Conservation (phyloP, 2,113 vertebrate genomes). For the Archilochus colubris region DNA sequence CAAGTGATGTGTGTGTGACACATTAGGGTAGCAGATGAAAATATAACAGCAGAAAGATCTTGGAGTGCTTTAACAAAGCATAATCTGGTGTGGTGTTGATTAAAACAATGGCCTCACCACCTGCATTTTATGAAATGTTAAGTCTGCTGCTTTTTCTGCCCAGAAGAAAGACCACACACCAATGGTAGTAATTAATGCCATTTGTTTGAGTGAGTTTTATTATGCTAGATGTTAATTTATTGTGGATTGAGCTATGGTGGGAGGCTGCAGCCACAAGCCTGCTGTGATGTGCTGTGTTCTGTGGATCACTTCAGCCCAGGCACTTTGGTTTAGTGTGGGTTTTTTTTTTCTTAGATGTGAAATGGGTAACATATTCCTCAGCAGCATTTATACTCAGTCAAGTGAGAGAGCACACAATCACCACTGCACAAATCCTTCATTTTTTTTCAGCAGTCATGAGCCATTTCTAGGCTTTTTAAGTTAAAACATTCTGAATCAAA, state of each 20-base stretch:
- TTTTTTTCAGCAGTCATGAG: neutral
- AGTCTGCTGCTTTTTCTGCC: constrained; percentile 1
- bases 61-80: neutral
- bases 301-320: neutral
- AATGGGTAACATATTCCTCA: neutral
- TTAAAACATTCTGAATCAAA: neutral
- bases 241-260: constrained; percentile 6
- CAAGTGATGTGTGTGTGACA: neutral
- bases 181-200: neutral
- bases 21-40: neutral
- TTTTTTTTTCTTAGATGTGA: constrained; percentile 11
- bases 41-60: neutral
- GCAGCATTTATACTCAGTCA: neutral
- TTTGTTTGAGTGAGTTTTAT: constrained; percentile 10
- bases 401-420: neutral
- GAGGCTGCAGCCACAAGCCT: neutral
- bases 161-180: constrained; percentile 31
- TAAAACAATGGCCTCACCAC: neutral
- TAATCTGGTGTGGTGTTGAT: neutral
- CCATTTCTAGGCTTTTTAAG: neutral
- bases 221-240: neutral
- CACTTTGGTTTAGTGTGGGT: constrained; percentile 29
- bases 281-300: constrained; percentile 23
- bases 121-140: neutral
- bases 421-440: neutral